Conservation (phyloP, 1,140 invertebrate genomes). For the Sitophilus oryzae region DNA sequence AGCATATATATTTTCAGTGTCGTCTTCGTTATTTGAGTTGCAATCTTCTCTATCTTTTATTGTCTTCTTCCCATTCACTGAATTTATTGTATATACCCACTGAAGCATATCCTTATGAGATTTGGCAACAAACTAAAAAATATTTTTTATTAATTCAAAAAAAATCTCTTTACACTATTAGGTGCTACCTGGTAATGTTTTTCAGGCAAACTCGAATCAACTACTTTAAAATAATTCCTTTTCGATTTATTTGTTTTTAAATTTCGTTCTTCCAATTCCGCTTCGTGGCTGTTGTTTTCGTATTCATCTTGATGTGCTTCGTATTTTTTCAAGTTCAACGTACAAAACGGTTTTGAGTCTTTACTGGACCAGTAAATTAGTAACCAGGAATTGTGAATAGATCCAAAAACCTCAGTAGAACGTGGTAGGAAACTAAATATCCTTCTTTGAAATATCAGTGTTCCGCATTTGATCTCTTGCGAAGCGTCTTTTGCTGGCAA, state of each 20-base stretch:
- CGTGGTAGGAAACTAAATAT: slow-evolving; percentile 24
- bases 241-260: no score
- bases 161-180: no score
- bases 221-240: no score
- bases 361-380: slow-evolving; percentile 25
- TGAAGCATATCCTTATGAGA: slow-evolving; percentile 29
- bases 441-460: slow-evolving; percentile 23
- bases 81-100: slow-evolving; percentile 29
- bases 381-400: slow-evolving; percentile 23
- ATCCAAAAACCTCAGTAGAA: slow-evolving; percentile 20
- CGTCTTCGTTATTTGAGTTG: no score
- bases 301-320: slow-evolving; percentile 19
- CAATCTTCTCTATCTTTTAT: no score
- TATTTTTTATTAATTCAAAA: no score
- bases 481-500: slow-evolving; percentile 18
- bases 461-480: slow-evolving; percentile 24
- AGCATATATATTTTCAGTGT: background rate
- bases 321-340: slow-evolving; percentile 24
- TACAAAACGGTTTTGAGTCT: slow-evolving; percentile 23
- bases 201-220: no score
- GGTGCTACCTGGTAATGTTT: no score
- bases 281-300: no score
- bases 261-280: no score
- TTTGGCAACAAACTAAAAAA: slow-evolving; percentile 25
- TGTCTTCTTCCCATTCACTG: no score